phyloP scores from a whole-genome alignment of 2,888 invertebrate species.

The Choreutis nemorana region DNA sequence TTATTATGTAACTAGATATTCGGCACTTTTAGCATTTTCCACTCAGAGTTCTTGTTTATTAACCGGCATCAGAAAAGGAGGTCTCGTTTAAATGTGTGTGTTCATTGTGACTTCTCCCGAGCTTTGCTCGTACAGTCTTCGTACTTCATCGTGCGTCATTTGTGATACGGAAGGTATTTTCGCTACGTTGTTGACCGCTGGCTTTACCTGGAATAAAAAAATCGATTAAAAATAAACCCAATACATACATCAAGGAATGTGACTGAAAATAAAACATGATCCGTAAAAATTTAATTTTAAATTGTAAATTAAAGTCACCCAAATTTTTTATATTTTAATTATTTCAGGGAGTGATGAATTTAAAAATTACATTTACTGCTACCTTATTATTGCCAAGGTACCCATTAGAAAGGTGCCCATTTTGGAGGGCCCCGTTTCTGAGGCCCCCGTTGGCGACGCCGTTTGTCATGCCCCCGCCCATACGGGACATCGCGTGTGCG shows the following conservation, averaged over 20 bases:
- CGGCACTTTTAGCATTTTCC: constrained; percentile 12
- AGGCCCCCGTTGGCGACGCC: constrained; percentile 36
- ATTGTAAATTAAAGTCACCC: no score
- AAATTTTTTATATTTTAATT: no score
- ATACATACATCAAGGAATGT: no score
- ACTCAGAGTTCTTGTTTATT: constrained; percentile 4
- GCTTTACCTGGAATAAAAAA: constrained; percentile 34
- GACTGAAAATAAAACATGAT: no score
- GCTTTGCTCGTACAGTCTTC: constrained; percentile 45
- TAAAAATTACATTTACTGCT: no score
- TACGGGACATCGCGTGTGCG: constrained; percentile 51
- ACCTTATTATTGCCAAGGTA: constrained; percentile 39
- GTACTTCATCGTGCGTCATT: constrained; percentile 47
- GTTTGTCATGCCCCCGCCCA: constrained; percentile 41
- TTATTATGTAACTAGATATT: constrained; percentile 6
- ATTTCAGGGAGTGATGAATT: no score
- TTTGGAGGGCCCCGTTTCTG: constrained; percentile 27
- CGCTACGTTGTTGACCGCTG: constrained; percentile 27
- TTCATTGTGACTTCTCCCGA: constrained; percentile 36
- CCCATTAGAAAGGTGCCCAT: constrained; percentile 35
- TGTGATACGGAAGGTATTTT: constrained; percentile 47
- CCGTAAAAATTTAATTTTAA: no score
- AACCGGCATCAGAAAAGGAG: background rate
- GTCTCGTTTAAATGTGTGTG: constrained; percentile 35
- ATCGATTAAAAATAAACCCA: no score